Evolutionary conservation across 1,140 invertebrate species (phyloP).

Genomic region (Neodiprion virginianus): DNA sequence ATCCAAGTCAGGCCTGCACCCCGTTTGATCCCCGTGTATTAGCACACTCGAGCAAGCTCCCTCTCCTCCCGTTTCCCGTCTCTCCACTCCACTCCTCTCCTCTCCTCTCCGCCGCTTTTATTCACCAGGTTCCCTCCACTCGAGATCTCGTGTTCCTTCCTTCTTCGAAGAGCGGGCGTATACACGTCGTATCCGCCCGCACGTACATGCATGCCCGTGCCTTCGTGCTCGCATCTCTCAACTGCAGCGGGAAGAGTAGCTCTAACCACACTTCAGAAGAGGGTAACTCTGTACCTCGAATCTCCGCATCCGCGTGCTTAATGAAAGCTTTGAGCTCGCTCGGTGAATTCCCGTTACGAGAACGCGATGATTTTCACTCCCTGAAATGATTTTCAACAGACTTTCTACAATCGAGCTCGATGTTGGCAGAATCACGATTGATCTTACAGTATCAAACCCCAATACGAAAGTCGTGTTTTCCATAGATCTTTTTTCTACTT

Average conservation of each 20-base stretch:
- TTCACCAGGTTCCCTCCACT: too few relatives aligned
- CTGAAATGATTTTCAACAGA: too few relatives aligned
- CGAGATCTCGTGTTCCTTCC: too few relatives aligned
- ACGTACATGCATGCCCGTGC: background rate
- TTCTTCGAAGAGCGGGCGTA: background rate
- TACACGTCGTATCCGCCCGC: too few relatives aligned
- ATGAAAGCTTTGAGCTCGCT: background rate
- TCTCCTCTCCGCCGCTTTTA: background rate
- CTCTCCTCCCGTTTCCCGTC: background rate
- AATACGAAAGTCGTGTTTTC: too few relatives aligned
- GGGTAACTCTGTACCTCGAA: background rate
- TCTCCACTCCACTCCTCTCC: background rate
- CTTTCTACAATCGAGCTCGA: too few relatives aligned
- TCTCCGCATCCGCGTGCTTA: background rate
- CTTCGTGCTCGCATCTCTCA: background rate
- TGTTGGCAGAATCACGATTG: too few relatives aligned
- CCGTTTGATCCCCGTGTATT: background rate
- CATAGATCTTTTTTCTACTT: too few relatives aligned
- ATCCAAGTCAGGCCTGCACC: background rate
- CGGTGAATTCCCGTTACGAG: too few relatives aligned
- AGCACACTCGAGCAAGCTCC: background rate
- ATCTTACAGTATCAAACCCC: too few relatives aligned
- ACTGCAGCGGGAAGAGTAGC: too few relatives aligned
- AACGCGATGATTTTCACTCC: too few relatives aligned
- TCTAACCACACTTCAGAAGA: background rate